Evolutionary conservation across 53 echinoderm and acorn worm species (phyloP).

Genomic region (Paracentrotus lividus): DNA sequence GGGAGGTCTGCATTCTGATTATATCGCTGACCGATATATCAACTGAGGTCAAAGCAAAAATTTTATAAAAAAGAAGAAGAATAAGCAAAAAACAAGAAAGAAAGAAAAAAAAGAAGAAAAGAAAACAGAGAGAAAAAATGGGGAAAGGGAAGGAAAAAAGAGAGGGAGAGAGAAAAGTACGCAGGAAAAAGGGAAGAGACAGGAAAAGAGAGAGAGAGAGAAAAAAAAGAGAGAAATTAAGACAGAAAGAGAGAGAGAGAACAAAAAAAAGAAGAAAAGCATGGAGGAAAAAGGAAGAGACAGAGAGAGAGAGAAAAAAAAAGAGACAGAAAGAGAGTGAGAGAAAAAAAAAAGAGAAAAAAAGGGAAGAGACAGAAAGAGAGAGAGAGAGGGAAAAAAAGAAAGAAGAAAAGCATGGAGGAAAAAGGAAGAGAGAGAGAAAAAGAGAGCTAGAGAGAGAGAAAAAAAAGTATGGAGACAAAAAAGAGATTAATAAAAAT

Average conservation of each 20-base stretch:
- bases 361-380: too few relatives aligned
- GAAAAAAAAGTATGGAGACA: background rate
- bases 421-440: background rate
- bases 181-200: background rate
- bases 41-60: too few relatives aligned
- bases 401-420: too few relatives aligned
- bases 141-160: background rate
- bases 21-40: too few relatives aligned
- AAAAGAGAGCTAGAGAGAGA: background rate
- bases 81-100: background rate
- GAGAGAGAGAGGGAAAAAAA: too few relatives aligned
- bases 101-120: background rate
- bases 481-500: too few relatives aligned
- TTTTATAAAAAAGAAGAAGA: too few relatives aligned
- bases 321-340: too few relatives aligned
- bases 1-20: too few relatives aligned
- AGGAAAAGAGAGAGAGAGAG: background rate
- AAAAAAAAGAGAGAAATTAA: too few relatives aligned
- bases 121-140: background rate
- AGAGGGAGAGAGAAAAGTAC: background rate
- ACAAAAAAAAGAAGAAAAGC: background rate
- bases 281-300: too few relatives aligned
- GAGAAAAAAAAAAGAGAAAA: background rate
- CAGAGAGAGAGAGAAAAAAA: too few relatives aligned
- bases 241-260: background rate